Evolutionary conservation across 1,140 invertebrate genomes (phyloP).

Genomic region (Drusus annulatus): DNA sequence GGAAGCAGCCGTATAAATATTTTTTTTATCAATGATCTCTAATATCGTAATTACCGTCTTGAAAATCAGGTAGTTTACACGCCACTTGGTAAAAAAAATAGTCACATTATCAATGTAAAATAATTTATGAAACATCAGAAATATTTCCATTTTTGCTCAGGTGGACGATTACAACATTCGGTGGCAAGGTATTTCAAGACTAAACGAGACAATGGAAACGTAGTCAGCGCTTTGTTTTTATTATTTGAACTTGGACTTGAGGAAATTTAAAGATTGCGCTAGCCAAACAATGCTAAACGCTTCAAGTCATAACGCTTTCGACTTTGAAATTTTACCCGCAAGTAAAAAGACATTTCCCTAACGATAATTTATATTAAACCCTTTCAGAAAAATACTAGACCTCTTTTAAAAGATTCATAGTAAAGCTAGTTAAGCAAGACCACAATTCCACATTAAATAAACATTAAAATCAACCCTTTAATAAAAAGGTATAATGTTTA

Average conservation of each 20-base stretch:
- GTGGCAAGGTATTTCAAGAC: background rate
- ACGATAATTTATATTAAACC: too few relatives aligned
- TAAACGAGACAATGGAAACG: constrained; percentile 7
- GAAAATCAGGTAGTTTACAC: too few relatives aligned
- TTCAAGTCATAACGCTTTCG: background rate
- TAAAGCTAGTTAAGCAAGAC: too few relatives aligned
- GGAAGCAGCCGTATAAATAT: background rate
- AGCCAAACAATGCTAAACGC: background rate
- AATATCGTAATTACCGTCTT: background rate
- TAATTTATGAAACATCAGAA: too few relatives aligned
- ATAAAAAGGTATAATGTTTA: background rate
- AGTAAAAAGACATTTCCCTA: background rate
- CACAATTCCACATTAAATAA: too few relatives aligned
- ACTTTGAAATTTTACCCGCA: background rate
- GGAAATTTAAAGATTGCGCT: constrained; percentile 4
- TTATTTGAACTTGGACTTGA: constrained; percentile 23
- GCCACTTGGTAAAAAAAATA: too few relatives aligned
- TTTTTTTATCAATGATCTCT: background rate
- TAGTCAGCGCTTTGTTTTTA: background rate
- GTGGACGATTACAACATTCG: background rate
- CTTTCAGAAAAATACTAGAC: too few relatives aligned
- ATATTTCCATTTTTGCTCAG: background rate
- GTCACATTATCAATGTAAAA: too few relatives aligned
- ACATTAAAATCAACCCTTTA: background rate
- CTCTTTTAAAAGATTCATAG: too few relatives aligned